Percentiles rank a stretch among this genome's conserved stretches.
These are phyloP conservation scores for Thymelicus acteon DNA, from an alignment of 2,888 invertebrate genomes.

Conservation along the genomic window DNA sequence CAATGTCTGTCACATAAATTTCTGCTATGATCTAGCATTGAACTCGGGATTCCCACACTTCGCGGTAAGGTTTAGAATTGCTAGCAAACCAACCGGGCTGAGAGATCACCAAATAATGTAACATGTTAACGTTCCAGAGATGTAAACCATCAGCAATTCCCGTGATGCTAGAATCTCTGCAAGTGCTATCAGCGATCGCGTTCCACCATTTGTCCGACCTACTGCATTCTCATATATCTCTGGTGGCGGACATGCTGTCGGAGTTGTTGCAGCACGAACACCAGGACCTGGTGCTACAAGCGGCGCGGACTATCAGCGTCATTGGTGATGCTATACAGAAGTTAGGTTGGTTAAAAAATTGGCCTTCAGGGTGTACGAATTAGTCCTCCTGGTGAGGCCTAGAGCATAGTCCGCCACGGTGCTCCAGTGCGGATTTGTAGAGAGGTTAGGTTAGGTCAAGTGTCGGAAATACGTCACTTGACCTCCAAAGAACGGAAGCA, in stretches of 20 bases:
- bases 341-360: constrained; percentile 60
- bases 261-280: constrained; percentile 86
- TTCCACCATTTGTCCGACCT: constrained; percentile 85
- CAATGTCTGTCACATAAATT: too few relatives aligned
- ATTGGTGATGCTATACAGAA: constrained; percentile 87
- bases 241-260: constrained; percentile 86
- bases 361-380: too few relatives aligned
- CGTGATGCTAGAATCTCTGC: constrained; percentile 91
- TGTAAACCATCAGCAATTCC: constrained; percentile 83
- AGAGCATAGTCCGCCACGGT: too few relatives aligned
- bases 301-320: constrained; percentile 88
- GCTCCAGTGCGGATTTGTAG: too few relatives aligned
- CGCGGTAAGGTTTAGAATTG: too few relatives aligned
- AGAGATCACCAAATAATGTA: too few relatives aligned
- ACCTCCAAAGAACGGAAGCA: background rate
- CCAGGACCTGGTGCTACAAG: constrained; percentile 88
- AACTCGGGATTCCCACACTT: too few relatives aligned
- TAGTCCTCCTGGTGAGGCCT: too few relatives aligned
- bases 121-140: constrained; percentile 57
- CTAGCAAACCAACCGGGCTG: too few relatives aligned
- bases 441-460: too few relatives aligned
- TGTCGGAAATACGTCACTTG: too few relatives aligned
- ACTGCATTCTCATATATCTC: constrained; percentile 81
- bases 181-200: constrained; percentile 87
- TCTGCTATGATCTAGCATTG: too few relatives aligned